Evolutionary conservation across 2,113 vertebrate genomes (phyloP), one percentile per base, ranked within the genome.

Genomic region (Gymnocephalus cernua): DNA sequence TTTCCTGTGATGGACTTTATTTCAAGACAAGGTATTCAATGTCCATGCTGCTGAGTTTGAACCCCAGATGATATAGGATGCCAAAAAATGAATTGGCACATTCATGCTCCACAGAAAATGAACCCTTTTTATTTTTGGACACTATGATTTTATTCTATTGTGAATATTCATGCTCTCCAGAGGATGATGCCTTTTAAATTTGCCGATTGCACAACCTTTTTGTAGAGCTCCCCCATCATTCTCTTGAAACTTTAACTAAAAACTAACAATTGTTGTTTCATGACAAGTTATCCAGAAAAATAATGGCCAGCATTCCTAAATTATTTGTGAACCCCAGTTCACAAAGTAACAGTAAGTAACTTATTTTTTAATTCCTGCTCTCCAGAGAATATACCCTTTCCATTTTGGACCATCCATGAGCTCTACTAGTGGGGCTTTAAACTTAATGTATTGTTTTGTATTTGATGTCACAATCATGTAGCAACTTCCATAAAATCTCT

Each of bases 371-470:
- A 32, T 29, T 29, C 35, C 45, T 19, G 13, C 6, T 45, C 72
- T 19, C 25, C 27, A 38, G 29, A 50, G 27, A n/a, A 64, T 50
- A 5, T 48, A 56, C 41, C 15, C 0, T n/a, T 35, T 27, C 2
- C 10, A 61, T 23, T 38, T 11, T 47, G 8, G 12, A 38, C 32
- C 4, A 4, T 11, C 16, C 3, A n/a, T n/a, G 19, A 70, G 4
- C 47, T 62, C 50, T 0, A 29, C 59, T 27, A 14, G 11, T 23
- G 59, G 8, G 19, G 32, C 41, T 47, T 56, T 18, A 53, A 11
- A 65, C 16, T 29, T 58, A 11, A n/a, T n/a, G 21, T 14, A 4
- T 66, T 72, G 25, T 80, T 82, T 63, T 70, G 48, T 57, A 19
- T 16, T 57, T 41, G 16, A 77, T 59, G 65, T 29, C 32, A 61